A percentile compares a stretch with the other conserved stretches of the same genome.
These are phyloP conservation scores for Papilio polyxenes DNA, from an alignment of 1,140 invertebrate genomes.

Conservation along the genomic window DNA sequence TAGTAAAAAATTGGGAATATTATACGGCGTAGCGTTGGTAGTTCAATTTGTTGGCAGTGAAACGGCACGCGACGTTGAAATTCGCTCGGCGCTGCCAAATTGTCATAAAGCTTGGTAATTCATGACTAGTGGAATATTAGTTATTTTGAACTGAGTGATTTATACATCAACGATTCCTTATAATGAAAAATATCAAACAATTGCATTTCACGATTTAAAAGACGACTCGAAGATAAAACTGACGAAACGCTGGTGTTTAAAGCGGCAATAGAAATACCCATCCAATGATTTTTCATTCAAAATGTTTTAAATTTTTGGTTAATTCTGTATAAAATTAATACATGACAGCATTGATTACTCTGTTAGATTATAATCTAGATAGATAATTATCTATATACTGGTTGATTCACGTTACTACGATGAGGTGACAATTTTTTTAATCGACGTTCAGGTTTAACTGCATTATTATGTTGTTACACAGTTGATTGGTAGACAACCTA, in stretches of 20 bases:
- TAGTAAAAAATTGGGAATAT: conserved; percentile 1
- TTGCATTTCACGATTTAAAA: neutral
- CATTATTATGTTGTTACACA: neutral
- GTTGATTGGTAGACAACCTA: neutral
- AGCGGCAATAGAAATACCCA: no score
- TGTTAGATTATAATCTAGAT: no score
- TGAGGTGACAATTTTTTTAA: neutral
- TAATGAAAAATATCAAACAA: neutral
- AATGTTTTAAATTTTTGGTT: neutral
- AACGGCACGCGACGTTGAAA: conserved; percentile 35
- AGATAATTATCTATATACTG: no score
- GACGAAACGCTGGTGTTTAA: neutral
- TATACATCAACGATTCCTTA: neutral
- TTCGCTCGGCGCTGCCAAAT: conserved; percentile 33
- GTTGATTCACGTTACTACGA: neutral
- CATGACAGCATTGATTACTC: neutral
- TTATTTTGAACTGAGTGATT: conserved; percentile 29
- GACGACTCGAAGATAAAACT: neutral
- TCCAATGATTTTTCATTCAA: no score
- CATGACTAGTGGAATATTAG: conserved; percentile 33
- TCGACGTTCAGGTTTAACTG: neutral
- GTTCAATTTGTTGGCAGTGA: conserved; percentile 29
- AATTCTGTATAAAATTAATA: neutral
- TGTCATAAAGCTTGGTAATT: conserved; percentile 37
- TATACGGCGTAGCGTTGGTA: neutral